Conservation (phyloP, 2,888 invertebrate species). For the Drosophila buzzatii region DNA sequence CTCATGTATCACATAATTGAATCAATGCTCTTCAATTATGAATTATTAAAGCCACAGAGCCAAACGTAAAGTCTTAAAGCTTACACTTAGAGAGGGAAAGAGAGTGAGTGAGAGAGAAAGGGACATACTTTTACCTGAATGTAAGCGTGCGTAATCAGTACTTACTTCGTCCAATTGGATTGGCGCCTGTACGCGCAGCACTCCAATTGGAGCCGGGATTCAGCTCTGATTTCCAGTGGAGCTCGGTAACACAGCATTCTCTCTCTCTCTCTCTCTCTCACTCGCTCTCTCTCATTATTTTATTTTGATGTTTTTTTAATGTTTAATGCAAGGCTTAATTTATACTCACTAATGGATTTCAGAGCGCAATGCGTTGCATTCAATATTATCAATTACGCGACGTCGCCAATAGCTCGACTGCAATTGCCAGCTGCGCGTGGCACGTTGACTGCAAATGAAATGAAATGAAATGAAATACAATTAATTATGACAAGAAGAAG, state of each 20-base stretch:
- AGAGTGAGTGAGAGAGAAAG: neutral
- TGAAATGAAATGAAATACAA: conserved; percentile 51
- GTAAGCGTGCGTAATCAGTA: conserved; percentile 55
- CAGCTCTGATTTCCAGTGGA: conserved; percentile 27
- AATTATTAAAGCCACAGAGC: conserved; percentile 74
- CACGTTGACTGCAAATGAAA: conserved; percentile 9
- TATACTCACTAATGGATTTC: conserved; percentile 79
- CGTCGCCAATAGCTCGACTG: conserved; percentile 40
- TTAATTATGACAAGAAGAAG: conserved; percentile 70
- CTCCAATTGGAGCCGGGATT: neutral
- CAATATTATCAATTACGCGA: conserved; percentile 75
- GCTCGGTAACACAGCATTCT: neutral
- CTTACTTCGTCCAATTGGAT: conserved; percentile 56
- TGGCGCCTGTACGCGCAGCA: conserved; percentile 2
- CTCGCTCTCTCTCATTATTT: neutral
- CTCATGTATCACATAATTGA: neutral
- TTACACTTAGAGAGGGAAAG: conserved; percentile 4
- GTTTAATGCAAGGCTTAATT: conserved; percentile 76
- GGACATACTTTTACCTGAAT: conserved; percentile 17
- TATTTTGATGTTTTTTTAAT: conserved; percentile 59
- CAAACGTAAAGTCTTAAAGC: conserved; percentile 75
- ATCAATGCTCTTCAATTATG: conserved; percentile 72
- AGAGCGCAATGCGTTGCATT: conserved; percentile 50
- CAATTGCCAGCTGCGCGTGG: conserved; percentile 10
- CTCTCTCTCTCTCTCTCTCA: too few relatives aligned